Evolutionary conservation across 2,113 vertebrate species (phyloP), one percentile per base, ranked within the genome.

Genomic region (Fregata magnificens): DNA sequence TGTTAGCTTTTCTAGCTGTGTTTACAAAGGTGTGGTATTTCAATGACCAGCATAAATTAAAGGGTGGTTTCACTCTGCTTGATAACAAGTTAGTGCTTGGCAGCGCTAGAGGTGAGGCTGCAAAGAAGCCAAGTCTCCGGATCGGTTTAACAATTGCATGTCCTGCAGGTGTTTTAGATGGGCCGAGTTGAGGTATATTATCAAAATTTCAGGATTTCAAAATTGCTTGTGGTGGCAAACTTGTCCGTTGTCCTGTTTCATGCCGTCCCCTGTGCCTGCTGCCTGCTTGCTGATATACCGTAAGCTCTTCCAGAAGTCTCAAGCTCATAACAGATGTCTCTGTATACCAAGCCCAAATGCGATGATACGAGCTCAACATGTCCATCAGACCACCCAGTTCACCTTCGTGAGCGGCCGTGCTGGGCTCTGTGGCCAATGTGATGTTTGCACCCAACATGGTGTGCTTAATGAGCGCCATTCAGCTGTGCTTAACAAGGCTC

Each of bases 341-440:
- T 13, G 6, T 11, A 11, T 21, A 3, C 38, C 14, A 14, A 58
- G 26, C 12, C 66, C 45, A 31, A 3, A 4, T 1, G 16, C 1
- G 17, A 9, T 1, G 10, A 10, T 16, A 16, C 1, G 13, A 50
- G 55, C 34, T 85, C n/a, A 14, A 8, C 1, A 3, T 18, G 40
- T 36, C 77, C 47, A 15, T 21, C 11, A 9, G 38, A 7, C 31
- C 53, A 28, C 70, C n/a, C 20, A 11, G 50, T 29, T 73, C 55
- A 24, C 26, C 50, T 10, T 21, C 2, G 3, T 10, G 10, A 53
- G 40, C 0, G 3, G 36, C 40, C 4, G 0, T 0, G 2, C 24
- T 85, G 2, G 10, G 2, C 36, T 44, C 36, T 9, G 50, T 11
- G 6, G 26, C 34, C 40, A 29, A 1, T 3, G 6, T 13, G 26